Conservation (phyloP, 2,797 vertebrate genomes). For the Prunella strophiata region DNA sequence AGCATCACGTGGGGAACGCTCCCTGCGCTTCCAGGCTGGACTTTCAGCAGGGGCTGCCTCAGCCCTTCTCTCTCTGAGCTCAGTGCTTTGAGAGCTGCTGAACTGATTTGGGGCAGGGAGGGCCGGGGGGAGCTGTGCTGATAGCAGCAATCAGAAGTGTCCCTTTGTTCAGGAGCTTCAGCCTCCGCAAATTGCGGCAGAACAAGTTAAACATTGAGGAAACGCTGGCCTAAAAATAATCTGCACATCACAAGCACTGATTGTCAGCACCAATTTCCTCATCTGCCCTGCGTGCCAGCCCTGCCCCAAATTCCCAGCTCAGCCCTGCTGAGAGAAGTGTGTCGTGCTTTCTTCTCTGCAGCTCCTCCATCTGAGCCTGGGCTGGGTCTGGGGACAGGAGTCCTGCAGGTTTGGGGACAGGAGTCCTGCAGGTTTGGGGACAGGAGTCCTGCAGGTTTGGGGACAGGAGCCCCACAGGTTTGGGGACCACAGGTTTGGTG, state of each 20-base stretch:
- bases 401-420: neutral
- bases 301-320: neutral
- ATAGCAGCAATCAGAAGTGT: neutral
- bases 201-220: neutral
- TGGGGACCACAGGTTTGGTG: too few species aligned
- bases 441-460: rapidly evolving
- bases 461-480: rapidly evolving
- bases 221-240: neutral
- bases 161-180: neutral
- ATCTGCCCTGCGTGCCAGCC: neutral
- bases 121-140: neutral
- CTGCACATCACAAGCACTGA: neutral
- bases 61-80: neutral
- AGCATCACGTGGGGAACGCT: neutral
- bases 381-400: neutral
- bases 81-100: rapidly evolving
- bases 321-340: neutral
- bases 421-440: rapidly evolving
- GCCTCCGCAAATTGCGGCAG: neutral
- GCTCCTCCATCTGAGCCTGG: neutral
- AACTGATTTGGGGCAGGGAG: neutral
- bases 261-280: neutral
- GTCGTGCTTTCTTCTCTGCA: neutral
- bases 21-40: neutral
- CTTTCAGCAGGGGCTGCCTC: neutral